Conservation (phyloP, 2,888 invertebrate genomes). For the Andrena camellia region DNA sequence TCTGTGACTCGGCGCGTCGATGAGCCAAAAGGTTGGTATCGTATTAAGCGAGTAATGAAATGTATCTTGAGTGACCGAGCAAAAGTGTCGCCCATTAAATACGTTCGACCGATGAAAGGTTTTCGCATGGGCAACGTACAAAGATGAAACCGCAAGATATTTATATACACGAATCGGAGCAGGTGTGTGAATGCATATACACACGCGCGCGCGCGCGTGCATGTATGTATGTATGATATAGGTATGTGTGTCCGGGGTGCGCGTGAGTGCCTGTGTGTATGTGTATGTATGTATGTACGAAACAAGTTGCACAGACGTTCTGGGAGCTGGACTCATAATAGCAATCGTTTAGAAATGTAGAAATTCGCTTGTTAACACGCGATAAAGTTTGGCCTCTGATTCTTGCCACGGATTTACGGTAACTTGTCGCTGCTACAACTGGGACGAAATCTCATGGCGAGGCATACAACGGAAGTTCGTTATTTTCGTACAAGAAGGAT, state of each 20-base stretch:
- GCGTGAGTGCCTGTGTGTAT: conserved; percentile 16
- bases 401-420: not conserved
- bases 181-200: conserved; percentile 1
- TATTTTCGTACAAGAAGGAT: conserved; percentile 21
- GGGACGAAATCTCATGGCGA: conserved; percentile 11
- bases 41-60: conserved; percentile 1
- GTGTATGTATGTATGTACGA: conserved; percentile 54
- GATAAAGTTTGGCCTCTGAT: conserved; percentile 38
- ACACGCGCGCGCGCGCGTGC: too few species aligned
- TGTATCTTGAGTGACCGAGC: too few species aligned
- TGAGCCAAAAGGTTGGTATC: not conserved
- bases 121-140: conserved; percentile 44
- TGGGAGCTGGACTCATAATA: conserved; percentile 55
- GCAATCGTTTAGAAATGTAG: conserved; percentile 25
- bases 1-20: not conserved
- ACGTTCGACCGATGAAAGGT: not conserved
- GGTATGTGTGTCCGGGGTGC: conserved; percentile 5
- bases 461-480: conserved; percentile 32
- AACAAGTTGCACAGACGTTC: conserved; percentile 65
- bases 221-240: conserved; percentile 8
- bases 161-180: conserved; percentile 57
- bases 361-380: conserved; percentile 36
- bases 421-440: conserved; percentile 23
- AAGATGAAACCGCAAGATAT: conserved; percentile 68
- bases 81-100: not conserved